Evolutionary conservation across 2,888 invertebrate genomes (phyloP), one percentile per base, ranked within the genome.

Genomic region (Cetonia aurata): DNA sequence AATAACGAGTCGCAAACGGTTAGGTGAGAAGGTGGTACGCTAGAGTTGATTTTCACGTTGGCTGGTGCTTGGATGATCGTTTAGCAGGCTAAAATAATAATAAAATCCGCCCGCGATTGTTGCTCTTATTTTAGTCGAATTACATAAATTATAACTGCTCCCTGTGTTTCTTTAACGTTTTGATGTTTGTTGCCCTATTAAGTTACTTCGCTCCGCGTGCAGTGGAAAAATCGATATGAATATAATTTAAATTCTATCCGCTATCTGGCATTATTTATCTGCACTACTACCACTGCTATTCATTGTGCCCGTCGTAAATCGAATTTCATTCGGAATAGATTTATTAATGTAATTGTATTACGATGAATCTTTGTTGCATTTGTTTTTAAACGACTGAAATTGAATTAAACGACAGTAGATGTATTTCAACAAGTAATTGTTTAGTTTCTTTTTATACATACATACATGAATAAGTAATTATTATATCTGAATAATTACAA

Each of bases 171-270:
- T 25, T 3, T 17, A 42, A 25, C n/a, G 1, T 19, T 59, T 42
- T 44, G 44, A 46, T 46, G 46, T 44, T n/a, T 41, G 25, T 25
- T 25, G 25, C 25, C 59, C 42, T 59, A 42, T 17, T 59, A 44
- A 31, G 6, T 12, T 46, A 46, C 42, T n/a, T 44, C 42, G 10
- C 25, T 25, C 25, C 25, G 44, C 25, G 13, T 12, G 25, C 44
- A 19, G 25, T 17, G 59, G 6, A 44, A 59, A 59, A 59, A 59
- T 59, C 59, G 59, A 59, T 59, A 59, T 59, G 19, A 46, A 59
- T 19, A 12, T 59, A 59, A 59, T 59, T 59, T 59, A 59, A 59
- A 59, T 59, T 59, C 59, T 59, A 59, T 46, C 44, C 59, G 15
- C 25, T 59, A 44, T 59, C 59, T 6, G 41, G n/a, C 59, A 59